phyloP scores from a whole-genome alignment of 2,113 vertebrate genomes.

The Candoia aspera region DNA sequence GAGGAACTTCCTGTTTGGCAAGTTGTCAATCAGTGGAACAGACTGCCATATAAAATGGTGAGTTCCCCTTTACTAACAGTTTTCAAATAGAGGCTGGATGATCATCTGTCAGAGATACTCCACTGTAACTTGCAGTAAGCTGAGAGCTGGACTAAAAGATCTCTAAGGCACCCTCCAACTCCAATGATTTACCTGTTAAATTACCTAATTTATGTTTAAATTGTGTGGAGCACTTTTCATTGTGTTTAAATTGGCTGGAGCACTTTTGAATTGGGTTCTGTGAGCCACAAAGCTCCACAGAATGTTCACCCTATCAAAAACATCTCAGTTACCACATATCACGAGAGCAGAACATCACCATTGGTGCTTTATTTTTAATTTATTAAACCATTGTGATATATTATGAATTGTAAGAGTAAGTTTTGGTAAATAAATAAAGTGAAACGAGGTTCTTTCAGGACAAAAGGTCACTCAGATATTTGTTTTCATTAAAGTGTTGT shows the following conservation, averaged over 20 bases:
- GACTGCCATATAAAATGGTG: background rate
- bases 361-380: background rate
- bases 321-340: background rate
- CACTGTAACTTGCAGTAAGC: background rate
- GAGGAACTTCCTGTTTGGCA: background rate
- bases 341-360: background rate
- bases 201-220: background rate
- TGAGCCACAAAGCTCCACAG: background rate
- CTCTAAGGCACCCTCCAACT: background rate
- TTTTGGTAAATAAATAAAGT: background rate
- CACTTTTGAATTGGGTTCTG: background rate
- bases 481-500: background rate
- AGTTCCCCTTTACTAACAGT: background rate
- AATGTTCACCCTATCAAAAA: background rate
- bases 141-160: background rate
- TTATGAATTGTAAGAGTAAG: background rate
- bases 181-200: background rate
- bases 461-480: conserved; percentile 26
- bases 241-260: background rate
- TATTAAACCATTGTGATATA: background rate
- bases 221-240: background rate
- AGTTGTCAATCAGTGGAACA: background rate
- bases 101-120: background rate
- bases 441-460: conserved; percentile 18
- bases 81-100: background rate